Evolutionary conservation across 2,113 vertebrate species (phyloP).

Genomic region (Rhombomys opimus): DNA sequence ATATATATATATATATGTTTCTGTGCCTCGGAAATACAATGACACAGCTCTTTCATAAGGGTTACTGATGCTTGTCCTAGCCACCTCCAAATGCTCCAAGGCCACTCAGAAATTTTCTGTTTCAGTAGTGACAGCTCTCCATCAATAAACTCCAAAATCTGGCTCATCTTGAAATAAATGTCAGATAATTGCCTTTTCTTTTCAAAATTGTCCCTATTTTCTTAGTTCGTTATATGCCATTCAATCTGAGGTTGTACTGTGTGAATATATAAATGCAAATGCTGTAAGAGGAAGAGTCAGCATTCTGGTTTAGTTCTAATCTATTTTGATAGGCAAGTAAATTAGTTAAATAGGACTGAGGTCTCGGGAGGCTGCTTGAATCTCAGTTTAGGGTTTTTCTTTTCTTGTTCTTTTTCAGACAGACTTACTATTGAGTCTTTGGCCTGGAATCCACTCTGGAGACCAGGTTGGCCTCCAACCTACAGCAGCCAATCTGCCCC

Average conservation of each 20-base stretch:
- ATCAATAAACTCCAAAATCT: background rate
- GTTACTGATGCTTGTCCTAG: background rate
- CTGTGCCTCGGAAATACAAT: constrained; percentile 23
- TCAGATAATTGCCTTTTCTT: background rate
- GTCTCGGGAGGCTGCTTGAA: background rate
- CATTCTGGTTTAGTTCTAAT: background rate
- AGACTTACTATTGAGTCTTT: background rate
- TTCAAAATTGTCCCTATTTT: constrained; percentile 29
- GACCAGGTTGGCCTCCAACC: background rate
- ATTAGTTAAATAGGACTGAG: constrained; percentile 12
- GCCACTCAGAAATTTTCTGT: background rate
- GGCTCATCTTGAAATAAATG: background rate
- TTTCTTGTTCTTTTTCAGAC: background rate
- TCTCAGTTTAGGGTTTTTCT: background rate
- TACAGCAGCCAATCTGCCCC: background rate
- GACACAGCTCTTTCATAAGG: background rate
- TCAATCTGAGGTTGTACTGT: background rate
- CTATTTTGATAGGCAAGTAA: constrained; percentile 11
- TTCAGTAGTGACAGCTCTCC: background rate
- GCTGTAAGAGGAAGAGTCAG: background rate
- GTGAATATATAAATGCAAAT: background rate
- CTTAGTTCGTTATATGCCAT: background rate
- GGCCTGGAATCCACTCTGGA: background rate
- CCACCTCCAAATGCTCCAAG: background rate
- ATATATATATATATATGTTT: constrained; percentile 14